Percentiles rank a stretch among this genome's conserved stretches.
These are phyloP conservation scores for Hydraecia micacea DNA, from an alignment of 2,888 invertebrate species.

Conservation along the genomic window DNA sequence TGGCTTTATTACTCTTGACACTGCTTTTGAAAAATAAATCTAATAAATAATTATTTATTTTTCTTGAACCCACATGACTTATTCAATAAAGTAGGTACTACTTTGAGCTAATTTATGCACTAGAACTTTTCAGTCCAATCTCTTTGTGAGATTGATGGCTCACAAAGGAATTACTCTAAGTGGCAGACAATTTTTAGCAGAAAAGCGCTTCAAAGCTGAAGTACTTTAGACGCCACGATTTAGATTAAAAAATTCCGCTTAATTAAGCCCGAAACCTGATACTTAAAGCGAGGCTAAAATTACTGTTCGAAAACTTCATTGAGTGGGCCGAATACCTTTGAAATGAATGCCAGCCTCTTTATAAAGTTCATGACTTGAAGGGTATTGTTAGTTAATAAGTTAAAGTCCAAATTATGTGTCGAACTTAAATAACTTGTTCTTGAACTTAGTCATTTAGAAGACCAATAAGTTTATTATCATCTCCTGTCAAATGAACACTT, in stretches of 20 bases:
- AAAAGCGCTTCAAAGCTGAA: conserved; percentile 30
- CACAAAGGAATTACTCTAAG: conserved; percentile 59
- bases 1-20: neutral
- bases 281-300: conserved; percentile 28
- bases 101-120: conserved; percentile 34
- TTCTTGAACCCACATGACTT: conserved; percentile 8
- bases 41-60: neutral
- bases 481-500: neutral
- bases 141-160: conserved; percentile 56
- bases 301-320: conserved; percentile 42
- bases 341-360: conserved; percentile 23
- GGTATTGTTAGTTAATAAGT: conserved; percentile 21
- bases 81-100: conserved; percentile 25
- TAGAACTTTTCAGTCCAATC: conserved; percentile 38
- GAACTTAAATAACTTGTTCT: neutral
- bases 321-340: conserved; percentile 32
- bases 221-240: conserved; percentile 20
- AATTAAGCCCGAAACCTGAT: conserved; percentile 41
- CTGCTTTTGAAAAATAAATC: neutral
- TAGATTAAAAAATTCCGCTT: conserved; percentile 32
- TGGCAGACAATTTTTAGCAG: conserved; percentile 48
- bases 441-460: neutral
- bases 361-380: conserved; percentile 15
- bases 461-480: neutral
- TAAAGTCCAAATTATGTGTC: conserved; percentile 11